These are phyloP conservation scores for Yponomeuta evonymella DNA, from an alignment of 2,888 invertebrate species.

Conservation along the genomic window DNA sequence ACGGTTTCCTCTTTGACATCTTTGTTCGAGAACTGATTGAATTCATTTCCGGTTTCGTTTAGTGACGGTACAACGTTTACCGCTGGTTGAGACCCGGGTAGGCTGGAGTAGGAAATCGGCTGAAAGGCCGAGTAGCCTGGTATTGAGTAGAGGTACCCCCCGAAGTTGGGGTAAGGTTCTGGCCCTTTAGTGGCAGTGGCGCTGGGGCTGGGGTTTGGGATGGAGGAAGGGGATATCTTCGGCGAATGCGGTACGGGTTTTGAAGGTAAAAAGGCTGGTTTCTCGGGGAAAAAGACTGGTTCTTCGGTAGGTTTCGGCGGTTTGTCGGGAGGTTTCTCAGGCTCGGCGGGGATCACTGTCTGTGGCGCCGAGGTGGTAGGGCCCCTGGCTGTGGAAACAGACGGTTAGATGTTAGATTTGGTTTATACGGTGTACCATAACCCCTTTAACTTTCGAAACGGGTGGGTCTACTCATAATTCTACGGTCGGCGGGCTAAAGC, in stretches of 20 bases:
- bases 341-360: conserved; percentile 7
- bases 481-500: no score
- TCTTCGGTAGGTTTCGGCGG: conserved; percentile 42
- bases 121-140: conserved; percentile 70
- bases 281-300: conserved; percentile 40
- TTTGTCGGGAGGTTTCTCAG: conserved; percentile 31
- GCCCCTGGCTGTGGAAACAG: conserved; percentile 29
- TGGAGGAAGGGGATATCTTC: conserved; percentile 69
- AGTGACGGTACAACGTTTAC: not conserved
- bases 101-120: conserved; percentile 49
- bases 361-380: conserved; percentile 25
- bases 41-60: not conserved
- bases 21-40: conserved; percentile 20
- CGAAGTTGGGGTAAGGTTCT: conserved; percentile 55
- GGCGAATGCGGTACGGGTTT: conserved; percentile 57
- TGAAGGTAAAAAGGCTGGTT: conserved; percentile 42
- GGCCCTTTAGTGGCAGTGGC: conserved; percentile 50
- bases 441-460: no score
- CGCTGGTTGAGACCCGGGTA: not conserved
- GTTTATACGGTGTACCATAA: not conserved
- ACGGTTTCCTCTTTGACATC: not conserved
- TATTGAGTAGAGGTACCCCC: conserved; percentile 58
- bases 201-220: conserved; percentile 66
- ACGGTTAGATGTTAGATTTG: conserved; percentile 16
- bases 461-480: no score